These are phyloP conservation scores for Peromyscus polionotus DNA, from an alignment of 2,113 vertebrate genomes.

Conservation along the genomic window DNA sequence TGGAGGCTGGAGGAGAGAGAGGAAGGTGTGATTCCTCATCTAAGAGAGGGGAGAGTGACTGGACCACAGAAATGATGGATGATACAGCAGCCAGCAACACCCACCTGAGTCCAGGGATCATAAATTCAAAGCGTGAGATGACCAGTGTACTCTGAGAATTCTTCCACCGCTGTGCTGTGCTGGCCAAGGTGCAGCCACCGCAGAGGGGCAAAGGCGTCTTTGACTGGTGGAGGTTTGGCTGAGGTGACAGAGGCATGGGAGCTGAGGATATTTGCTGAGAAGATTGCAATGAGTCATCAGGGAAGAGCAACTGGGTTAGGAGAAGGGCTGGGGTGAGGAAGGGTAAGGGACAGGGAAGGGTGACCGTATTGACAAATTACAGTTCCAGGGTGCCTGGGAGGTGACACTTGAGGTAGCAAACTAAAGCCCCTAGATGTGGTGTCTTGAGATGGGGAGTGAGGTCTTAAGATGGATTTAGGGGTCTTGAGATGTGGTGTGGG, in stretches of 20 bases:
- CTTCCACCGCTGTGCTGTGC: neutral
- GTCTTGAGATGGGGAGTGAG: neutral
- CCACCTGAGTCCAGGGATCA: constrained; percentile 1
- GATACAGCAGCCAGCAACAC: neutral
- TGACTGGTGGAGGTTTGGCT: neutral
- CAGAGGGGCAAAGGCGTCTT: neutral
- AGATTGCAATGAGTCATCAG: neutral
- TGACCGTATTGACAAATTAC: neutral
- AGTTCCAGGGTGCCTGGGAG: neutral
- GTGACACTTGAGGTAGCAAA: neutral
- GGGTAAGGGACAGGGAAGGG: neutral
- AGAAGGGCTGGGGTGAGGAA: neutral
- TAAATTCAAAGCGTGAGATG: neutral
- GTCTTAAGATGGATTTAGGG: neutral
- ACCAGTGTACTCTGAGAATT: rapidly evolving
- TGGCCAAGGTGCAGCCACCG: neutral
- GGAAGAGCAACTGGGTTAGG: neutral
- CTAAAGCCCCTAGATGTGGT: neutral
- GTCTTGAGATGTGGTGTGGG: neutral
- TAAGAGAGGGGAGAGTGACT: neutral
- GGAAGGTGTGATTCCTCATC: neutral
- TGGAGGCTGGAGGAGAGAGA: neutral
- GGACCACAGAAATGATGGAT: constrained; percentile 15
- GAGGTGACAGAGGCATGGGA: neutral
- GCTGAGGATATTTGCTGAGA: neutral